These are phyloP conservation scores for Ormia ochracea DNA, from an alignment of 2,888 invertebrate species.

Conservation along the genomic window DNA sequence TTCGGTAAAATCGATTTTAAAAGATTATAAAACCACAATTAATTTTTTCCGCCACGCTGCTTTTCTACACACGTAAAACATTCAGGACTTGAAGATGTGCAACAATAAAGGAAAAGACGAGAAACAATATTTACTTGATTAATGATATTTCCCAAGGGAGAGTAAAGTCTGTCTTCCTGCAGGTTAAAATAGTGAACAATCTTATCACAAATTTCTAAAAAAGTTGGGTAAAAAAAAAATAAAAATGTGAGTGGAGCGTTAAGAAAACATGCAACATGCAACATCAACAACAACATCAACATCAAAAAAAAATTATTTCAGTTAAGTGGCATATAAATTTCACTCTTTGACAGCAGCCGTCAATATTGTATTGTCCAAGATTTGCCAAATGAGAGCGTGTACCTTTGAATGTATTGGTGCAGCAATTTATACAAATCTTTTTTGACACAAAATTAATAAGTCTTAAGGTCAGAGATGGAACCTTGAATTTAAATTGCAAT, in stretches of 20 bases:
- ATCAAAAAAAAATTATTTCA: not conserved
- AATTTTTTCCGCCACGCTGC: not conserved
- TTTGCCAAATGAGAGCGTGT: not conserved
- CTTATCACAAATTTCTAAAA: too few relatives aligned
- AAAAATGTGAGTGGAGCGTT: too few relatives aligned
- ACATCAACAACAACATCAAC: too few relatives aligned
- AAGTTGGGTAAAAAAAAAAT: too few relatives aligned
- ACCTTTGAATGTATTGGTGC: not conserved
- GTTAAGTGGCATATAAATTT: not conserved
- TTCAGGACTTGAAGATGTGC: not conserved
- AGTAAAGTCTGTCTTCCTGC: constrained; percentile 3
- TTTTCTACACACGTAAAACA: constrained; percentile 29
- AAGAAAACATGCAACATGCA: too few relatives aligned
- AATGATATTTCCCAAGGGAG: constrained; percentile 19
- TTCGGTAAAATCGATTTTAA: not conserved
- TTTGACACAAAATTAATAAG: not conserved
- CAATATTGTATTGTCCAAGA: not conserved
- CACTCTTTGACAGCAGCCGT: not conserved
- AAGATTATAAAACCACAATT: not conserved
- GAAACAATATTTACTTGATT: constrained; percentile 9
- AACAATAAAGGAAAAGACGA: not conserved
- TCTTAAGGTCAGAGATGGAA: not conserved
- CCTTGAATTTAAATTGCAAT: not conserved
- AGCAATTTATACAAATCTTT: not conserved
- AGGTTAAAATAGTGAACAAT: not conserved